Conservation (phyloP, 1,140 invertebrate species). For the Cotesia vestalis region DNA sequence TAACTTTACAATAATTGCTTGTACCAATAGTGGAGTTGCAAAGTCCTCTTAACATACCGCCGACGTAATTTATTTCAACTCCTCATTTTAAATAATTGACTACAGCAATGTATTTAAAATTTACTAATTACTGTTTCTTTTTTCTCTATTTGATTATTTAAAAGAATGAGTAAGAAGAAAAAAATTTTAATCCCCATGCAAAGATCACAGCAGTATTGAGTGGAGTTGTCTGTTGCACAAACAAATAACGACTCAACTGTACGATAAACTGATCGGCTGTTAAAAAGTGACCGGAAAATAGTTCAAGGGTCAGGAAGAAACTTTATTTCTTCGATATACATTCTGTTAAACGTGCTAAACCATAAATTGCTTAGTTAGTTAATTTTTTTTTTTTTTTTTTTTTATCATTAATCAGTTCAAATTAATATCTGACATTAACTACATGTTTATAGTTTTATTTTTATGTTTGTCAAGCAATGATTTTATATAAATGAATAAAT, state of each 20-base stretch:
- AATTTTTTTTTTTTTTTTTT: too few species aligned
- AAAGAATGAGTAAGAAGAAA: background rate
- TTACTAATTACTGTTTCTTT: background rate
- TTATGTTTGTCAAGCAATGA: too few species aligned
- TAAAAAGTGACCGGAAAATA: slow-evolving; percentile 47
- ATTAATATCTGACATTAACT: too few species aligned
- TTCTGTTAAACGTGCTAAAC: background rate
- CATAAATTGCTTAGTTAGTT: background rate
- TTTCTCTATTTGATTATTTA: background rate
- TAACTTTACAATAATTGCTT: slow-evolving; percentile 10
- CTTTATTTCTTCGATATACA: background rate
- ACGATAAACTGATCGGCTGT: slow-evolving; percentile 32
- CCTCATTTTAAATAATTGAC: background rate
- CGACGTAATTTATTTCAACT: background rate
- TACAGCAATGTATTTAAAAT: background rate
- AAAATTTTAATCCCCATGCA: background rate
- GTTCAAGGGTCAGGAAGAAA: slow-evolving; percentile 54
- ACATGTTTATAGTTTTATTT: too few species aligned
- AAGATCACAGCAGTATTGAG: background rate
- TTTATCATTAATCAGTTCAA: background rate
- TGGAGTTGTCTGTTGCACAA: background rate
- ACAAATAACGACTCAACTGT: slow-evolving; percentile 8
- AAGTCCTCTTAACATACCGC: slow-evolving; percentile 57
- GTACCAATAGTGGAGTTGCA: slow-evolving; percentile 54
- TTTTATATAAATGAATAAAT: too few species aligned